These are phyloP conservation scores for Chrysomallon squamiferum DNA, from an alignment of 1,140 invertebrate genomes.

Conservation along the genomic window DNA sequence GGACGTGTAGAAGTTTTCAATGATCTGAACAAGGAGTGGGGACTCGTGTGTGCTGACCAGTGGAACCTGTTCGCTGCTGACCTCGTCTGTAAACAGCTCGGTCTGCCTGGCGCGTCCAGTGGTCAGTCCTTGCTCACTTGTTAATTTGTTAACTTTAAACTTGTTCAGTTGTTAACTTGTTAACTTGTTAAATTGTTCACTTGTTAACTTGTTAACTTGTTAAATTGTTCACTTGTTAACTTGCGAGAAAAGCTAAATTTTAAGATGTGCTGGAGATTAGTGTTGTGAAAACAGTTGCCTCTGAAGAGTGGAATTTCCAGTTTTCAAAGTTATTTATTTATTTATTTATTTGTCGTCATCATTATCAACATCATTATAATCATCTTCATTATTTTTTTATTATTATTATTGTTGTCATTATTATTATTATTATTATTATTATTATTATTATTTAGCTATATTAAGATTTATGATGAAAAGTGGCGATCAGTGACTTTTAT, in stretches of 20 bases:
- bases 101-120: conserved; percentile 42
- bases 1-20: conserved; percentile 52
- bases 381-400: neutral
- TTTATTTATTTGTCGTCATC: too few species aligned
- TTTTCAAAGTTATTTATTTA: too few species aligned
- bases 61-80: conserved; percentile 39
- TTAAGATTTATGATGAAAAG: too few species aligned
- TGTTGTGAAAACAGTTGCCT: neutral
- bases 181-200: neutral
- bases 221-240: neutral
- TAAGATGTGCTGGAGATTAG: neutral
- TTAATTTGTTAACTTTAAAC: neutral
- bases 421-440: too few species aligned
- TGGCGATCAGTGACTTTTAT: too few species aligned
- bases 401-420: neutral
- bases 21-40: conserved; percentile 36
- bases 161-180: neutral
- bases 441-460: too few species aligned
- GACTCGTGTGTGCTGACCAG: conserved; percentile 38
- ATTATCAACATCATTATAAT: too few species aligned
- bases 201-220: neutral
- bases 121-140: conserved; percentile 22
- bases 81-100: conserved; percentile 52
- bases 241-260: neutral
- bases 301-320: neutral